These are phyloP conservation scores for Mellilla xanthometata DNA, from an alignment of 2,888 invertebrate species.

Conservation along the genomic window DNA sequence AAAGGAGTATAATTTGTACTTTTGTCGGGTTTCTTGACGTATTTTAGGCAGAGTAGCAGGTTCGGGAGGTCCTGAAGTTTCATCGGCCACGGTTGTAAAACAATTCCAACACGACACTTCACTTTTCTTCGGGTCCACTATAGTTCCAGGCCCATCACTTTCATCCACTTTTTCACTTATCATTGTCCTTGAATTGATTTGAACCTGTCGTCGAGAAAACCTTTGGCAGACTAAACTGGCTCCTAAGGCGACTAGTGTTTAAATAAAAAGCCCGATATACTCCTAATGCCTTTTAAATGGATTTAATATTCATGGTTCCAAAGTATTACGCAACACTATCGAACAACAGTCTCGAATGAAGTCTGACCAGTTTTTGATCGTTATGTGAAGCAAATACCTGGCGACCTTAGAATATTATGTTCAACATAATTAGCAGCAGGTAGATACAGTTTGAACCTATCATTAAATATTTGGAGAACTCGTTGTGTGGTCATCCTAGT, in stretches of 20 bases:
- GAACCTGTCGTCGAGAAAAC: constrained; percentile 25
- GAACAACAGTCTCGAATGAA: constrained; percentile 40
- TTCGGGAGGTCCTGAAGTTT: constrained; percentile 37
- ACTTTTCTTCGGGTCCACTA: constrained; percentile 35
- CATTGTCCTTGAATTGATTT: constrained; percentile 30
- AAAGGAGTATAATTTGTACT: constrained; percentile 64
- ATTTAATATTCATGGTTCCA: constrained; percentile 52
- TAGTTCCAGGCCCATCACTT: constrained; percentile 37
- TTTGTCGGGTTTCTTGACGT: constrained; percentile 53
- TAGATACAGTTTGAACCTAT: constrained; percentile 2
- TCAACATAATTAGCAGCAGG: neutral
- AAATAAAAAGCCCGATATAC: constrained; percentile 48
- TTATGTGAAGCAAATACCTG: constrained; percentile 35
- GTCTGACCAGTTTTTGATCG: constrained; percentile 36
- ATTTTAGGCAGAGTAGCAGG: constrained; percentile 54
- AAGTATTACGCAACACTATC: constrained; percentile 50
- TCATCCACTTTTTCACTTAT: constrained; percentile 26
- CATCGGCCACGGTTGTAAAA: constrained; percentile 47
- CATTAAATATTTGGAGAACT: neutral
- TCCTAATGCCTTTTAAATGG: constrained; percentile 60
- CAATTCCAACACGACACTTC: constrained; percentile 71
- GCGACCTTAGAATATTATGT: constrained; percentile 32
- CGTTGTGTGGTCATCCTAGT: constrained; percentile 28
- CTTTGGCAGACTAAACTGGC: constrained; percentile 49
- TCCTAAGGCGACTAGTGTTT: constrained; percentile 43